Evolutionary conservation across 2,888 invertebrate species (phyloP), one percentile per base, ranked within the genome.

Genomic region (Ophraella communa): DNA sequence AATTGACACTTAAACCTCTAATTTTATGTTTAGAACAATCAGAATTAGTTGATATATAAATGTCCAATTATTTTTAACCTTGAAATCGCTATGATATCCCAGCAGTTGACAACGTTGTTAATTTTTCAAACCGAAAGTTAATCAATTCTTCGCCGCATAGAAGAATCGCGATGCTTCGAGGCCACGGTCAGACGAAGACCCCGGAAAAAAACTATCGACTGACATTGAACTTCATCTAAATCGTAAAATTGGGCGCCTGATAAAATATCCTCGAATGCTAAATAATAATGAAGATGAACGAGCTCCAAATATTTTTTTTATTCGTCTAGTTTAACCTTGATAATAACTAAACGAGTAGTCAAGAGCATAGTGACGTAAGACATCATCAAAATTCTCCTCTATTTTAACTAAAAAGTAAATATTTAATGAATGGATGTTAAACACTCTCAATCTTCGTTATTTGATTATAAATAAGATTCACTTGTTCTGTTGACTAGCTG

Each of bases 141-240:
- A 71, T 77, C 77, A 68, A 76, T 76, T 76, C 77, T 76, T 61
- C 66, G 62, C 60, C 39, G 57, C 18, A 56, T 60, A 44, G 65
- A 59, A 67, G 62, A 67, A 64, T 66, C 68, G 65, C 65, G 35
- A 53, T 64, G 64, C 56, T 58, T 42, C 18, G 52, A 59, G 52
- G 59, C 52, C 23, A 51, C 30, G n/a, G n/a, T 39, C 5, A 30
- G 23, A 35, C 8, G 18, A 20, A 18, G 10, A 35, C 7, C 1
- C 8, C 78, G 77, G 78, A 77, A 76, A 75, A 76, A 77, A 74
- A 74, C 73, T 69, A 72, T 68, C 73, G 74, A 75, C 75, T 77
- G 77, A 74, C 78, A 78, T 78, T 77, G 78, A 78, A 78, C 78
- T 76, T 71, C 8, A 49, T 51, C 23, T 27, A 45, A 45, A 24